phyloP scores from a whole-genome alignment of 2,888 invertebrate genomes.

The Luperina nickerlii region DNA sequence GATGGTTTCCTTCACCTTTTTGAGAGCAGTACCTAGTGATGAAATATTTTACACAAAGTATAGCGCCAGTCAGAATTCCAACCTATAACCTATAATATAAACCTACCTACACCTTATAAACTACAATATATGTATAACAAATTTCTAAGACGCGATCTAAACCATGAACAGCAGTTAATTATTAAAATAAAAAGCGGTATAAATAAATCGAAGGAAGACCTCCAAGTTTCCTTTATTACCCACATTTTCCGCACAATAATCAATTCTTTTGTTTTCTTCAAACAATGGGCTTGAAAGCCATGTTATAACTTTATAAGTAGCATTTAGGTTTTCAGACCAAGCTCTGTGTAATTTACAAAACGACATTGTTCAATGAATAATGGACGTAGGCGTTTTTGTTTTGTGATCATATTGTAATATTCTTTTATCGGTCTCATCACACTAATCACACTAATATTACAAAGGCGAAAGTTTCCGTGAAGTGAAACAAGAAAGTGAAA shows the following conservation, averaged over 20 bases:
- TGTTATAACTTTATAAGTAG: not conserved
- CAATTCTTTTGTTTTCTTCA: slow-evolving; percentile 21
- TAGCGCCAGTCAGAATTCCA: no score
- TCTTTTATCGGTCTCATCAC: not conserved
- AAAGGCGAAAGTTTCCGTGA: no score
- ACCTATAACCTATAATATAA: no score
- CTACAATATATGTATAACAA: no score
- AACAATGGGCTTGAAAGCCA: slow-evolving; percentile 17
- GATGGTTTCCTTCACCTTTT: no score
- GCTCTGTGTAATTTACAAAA: not conserved
- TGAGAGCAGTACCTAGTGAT: no score
- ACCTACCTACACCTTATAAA: no score
- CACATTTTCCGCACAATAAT: slow-evolving; percentile 6
- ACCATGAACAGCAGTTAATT: not conserved
- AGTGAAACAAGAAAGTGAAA: no score
- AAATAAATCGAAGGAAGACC: slow-evolving; percentile 26
- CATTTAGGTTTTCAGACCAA: not conserved
- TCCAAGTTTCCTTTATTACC: not conserved
- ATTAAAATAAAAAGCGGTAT: not conserved
- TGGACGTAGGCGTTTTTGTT: not conserved
- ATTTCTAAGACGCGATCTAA: not conserved
- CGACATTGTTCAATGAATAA: slow-evolving; percentile 10
- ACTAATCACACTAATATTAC: no score
- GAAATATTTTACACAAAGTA: not conserved
- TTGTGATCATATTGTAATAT: not conserved